Conservation (phyloP, 2,888 invertebrate genomes). For the Cephonodes hylas region DNA sequence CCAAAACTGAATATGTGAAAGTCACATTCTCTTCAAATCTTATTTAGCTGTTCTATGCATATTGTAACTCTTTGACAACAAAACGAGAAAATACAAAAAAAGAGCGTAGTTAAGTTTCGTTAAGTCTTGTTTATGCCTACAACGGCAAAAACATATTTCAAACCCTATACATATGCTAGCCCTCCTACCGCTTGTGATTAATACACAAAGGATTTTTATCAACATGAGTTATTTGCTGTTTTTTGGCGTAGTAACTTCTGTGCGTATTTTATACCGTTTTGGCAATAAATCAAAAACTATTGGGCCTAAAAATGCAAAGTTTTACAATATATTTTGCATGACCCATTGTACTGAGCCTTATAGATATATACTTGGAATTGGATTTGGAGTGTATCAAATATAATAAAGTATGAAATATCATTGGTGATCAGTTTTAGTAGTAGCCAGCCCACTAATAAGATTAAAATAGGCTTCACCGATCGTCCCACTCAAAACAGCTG, state of each 20-base stretch:
- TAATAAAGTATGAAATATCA: too few species aligned
- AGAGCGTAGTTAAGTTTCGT: too few species aligned
- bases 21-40: too few species aligned
- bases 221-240: constrained; percentile 14
- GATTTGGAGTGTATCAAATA: too few species aligned
- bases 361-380: background rate
- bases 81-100: too few species aligned
- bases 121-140: background rate
- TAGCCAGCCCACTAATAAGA: too few species aligned
- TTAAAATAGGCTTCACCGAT: too few species aligned
- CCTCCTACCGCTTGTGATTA: background rate
- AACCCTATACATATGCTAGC: background rate
- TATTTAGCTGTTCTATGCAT: too few species aligned
- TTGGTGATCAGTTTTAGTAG: too few species aligned
- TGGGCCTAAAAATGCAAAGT: background rate
- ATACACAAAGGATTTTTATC: constrained; percentile 22
- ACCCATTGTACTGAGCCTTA: background rate
- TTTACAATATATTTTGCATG: background rate
- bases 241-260: background rate
- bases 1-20: too few species aligned
- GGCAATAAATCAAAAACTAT: background rate
- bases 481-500: too few species aligned
- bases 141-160: background rate
- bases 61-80: too few species aligned
- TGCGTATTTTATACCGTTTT: background rate